Evolutionary conservation across 2,888 invertebrate species (phyloP), one percentile per base, ranked within the genome.

Genomic region (Pardosa pseudoannulata): DNA sequence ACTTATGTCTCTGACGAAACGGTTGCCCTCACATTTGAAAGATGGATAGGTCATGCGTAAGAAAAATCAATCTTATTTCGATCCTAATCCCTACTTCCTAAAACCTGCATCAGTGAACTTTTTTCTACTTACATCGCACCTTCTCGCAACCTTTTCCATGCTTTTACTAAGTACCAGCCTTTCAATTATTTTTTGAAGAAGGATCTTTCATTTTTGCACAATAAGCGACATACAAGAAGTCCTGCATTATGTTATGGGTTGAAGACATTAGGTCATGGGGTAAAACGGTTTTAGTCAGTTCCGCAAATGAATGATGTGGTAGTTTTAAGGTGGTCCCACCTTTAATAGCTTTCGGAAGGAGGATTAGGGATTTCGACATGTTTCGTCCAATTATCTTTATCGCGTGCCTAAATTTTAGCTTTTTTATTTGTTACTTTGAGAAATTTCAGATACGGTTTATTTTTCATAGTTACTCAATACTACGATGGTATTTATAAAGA

Each of bases 21-120:
- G 36, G 27, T 19, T 56, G 23, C 56, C n/a, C 7, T 23, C 11
- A 16, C 41, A 13, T 31, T 23, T 11, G n/a, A 23, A 2, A 74
- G 80, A 80, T 67, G 16, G 80, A 80, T 56, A 36, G 36, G 73
- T 56, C 80, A 67, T 68, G 80, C 80, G 27, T 28, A 39, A 13
- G 32, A 29, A 13, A 68, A 50, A 80, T 80, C 80, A 73, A 80
- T 80, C 80, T 80, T 80, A 27, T 11, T 67, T 29, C n/a, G 32
- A 78, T 50, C 27, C 27, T 13, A 28, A 64, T 79, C 71, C 36
- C 27, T 7, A 28, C 28, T 71, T 71, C 39, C 68, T 23, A 41
- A 56, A 71, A 27, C n/a, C 16, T 46, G n/a, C 5, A 46, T 46
- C 41, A 46, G 16, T 46, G 16, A 16, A 23, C 23, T 56, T 56